These are phyloP conservation scores for Botia kubotai DNA, from an alignment of 2,797 vertebrate genomes.

Conservation along the genomic window DNA sequence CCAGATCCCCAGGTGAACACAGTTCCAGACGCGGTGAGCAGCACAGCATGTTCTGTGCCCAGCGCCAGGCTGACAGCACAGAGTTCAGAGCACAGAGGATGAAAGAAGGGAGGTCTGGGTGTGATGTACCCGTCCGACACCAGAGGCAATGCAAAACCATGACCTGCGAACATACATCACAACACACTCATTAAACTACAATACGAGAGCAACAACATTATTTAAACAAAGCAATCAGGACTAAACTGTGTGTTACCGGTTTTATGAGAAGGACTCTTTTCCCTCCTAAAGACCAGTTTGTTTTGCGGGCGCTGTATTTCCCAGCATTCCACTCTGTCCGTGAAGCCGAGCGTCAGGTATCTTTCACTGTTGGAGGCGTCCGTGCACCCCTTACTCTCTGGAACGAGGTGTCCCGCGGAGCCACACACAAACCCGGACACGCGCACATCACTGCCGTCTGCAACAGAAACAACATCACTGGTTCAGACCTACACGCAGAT, in stretches of 20 bases:
- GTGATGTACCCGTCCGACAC: constrained; percentile 81
- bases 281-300: constrained; percentile 71
- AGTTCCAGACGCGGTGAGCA: constrained; percentile 76
- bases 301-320: constrained; percentile 61
- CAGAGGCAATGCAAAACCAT: constrained; percentile 76
- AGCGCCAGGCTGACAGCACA: constrained; percentile 78
- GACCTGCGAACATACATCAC: constrained; percentile 53
- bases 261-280: constrained; percentile 51
- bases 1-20: constrained; percentile 88
- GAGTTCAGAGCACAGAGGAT: constrained; percentile 72
- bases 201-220: neutral
- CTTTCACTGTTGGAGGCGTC: constrained; percentile 81
- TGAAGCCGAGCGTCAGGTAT: constrained; percentile 74
- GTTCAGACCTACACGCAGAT: too few relatives aligned
- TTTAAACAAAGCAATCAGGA: neutral
- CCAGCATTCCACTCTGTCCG: constrained; percentile 76
- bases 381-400: constrained; percentile 70
- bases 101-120: constrained; percentile 79
- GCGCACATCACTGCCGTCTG: constrained; percentile 68
- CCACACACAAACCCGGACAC: constrained; percentile 73
- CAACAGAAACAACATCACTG: neutral
- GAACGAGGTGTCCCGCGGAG: constrained; percentile 18
- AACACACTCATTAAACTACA: neutral
- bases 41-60: constrained; percentile 83
- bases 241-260: constrained; percentile 42